These are phyloP conservation scores for Nesidiocoris tenuis DNA, from an alignment of 2,888 invertebrate species.

Conservation along the genomic window DNA sequence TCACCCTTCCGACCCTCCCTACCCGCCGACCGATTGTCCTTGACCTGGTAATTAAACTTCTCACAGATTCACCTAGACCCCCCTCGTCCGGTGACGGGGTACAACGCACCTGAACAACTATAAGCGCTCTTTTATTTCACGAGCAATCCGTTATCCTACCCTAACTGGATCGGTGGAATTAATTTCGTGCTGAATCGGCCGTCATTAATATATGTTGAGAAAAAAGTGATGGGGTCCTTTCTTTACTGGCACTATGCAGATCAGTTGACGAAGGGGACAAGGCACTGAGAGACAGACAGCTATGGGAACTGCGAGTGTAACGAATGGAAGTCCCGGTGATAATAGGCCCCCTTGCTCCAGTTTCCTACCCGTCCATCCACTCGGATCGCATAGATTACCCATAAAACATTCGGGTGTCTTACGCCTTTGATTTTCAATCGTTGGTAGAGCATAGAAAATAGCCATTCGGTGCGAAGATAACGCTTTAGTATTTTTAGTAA, in stretches of 20 bases:
- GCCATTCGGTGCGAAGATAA: too few relatives aligned
- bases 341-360: background rate
- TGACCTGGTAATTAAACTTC: slow-evolving; percentile 35
- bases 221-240: slow-evolving; percentile 8
- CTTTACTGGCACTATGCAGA: slow-evolving; percentile 19
- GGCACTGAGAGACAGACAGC: slow-evolving; percentile 1
- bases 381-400: background rate
- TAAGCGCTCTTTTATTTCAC: slow-evolving; percentile 22
- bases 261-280: background rate
- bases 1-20: slow-evolving; percentile 8
- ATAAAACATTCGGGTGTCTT: background rate
- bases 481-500: too few relatives aligned
- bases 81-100: background rate
- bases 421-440: background rate
- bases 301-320: slow-evolving; percentile 8
- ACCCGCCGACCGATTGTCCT: slow-evolving; percentile 13
- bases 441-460: too few relatives aligned
- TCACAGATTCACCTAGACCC: slow-evolving; percentile 22
- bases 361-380: background rate
- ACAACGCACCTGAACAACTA: background rate
- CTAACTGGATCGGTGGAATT: slow-evolving; percentile 21
- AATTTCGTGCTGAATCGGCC: slow-evolving; percentile 24
- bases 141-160: slow-evolving; percentile 11
- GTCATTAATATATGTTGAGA: slow-evolving; percentile 16
- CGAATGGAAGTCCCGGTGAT: background rate